Evolutionary conservation across 2,797 vertebrate genomes (phyloP).

Genomic region (Darevskia nairensis): DNA sequence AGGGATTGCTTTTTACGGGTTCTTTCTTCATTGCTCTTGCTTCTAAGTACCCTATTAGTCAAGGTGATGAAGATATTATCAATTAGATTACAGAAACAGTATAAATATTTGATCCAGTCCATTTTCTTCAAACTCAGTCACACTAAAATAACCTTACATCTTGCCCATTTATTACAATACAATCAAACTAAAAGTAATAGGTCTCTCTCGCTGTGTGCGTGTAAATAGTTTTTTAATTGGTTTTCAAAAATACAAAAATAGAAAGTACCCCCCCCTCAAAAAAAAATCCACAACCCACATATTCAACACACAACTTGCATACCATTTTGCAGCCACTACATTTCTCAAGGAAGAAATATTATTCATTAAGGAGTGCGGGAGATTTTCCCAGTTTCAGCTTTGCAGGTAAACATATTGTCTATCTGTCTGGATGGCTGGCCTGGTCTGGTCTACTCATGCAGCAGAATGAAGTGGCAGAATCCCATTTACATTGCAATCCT

Average conservation of each 20-base stretch:
- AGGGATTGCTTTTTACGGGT: neutral
- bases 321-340: neutral
- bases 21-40: neutral
- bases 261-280: too few species aligned
- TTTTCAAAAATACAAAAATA: too few species aligned
- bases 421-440: too few species aligned
- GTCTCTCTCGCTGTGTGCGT: neutral
- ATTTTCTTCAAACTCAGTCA: neutral
- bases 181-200: slow-evolving; percentile 6
- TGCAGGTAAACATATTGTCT: too few species aligned
- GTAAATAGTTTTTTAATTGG: too few species aligned
- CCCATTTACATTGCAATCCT: too few species aligned
- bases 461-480: too few species aligned
- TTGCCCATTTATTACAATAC: slow-evolving; percentile 36
- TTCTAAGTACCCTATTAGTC: slow-evolving; percentile 2
- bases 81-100: slow-evolving; percentile 29
- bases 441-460: too few species aligned
- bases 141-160: slow-evolving; percentile 3
- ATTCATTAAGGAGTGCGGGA: neutral
- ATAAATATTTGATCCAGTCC: slow-evolving; percentile 7
- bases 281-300: too few species aligned
- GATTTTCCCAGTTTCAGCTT: too few species aligned
- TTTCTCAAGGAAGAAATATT: slow-evolving; percentile 8
- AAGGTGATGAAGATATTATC: slow-evolving; percentile 19
- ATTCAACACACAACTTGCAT: neutral